These are phyloP conservation scores for Strigops habroptila DNA, from an alignment of 2,113 vertebrate species.

Conservation along the genomic window DNA sequence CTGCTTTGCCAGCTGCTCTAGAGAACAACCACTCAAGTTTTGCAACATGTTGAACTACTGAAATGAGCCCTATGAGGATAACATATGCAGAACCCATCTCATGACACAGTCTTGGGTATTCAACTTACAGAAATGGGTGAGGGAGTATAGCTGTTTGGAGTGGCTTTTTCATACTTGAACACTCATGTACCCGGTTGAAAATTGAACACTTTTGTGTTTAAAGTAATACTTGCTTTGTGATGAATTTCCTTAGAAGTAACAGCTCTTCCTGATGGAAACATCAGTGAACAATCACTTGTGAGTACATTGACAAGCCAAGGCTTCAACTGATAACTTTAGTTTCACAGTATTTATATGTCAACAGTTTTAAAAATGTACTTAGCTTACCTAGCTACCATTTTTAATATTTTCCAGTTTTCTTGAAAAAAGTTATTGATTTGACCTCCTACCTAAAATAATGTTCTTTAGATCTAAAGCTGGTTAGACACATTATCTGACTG, in stretches of 20 bases:
- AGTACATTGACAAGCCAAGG: constrained; percentile 72
- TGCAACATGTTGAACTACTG: neutral
- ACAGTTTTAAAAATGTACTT: constrained; percentile 75
- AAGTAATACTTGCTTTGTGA: constrained; percentile 14
- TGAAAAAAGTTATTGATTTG: constrained; percentile 88
- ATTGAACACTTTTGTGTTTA: neutral
- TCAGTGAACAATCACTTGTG: constrained; percentile 63
- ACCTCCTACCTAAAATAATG: constrained; percentile 88
- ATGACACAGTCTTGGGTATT: neutral
- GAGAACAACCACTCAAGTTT: neutral
- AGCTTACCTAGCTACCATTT: constrained; percentile 81
- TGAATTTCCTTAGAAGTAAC: constrained; percentile 59
- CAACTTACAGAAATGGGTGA: neutral
- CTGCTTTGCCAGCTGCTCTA: constrained; percentile 31
- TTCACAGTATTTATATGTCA: constrained; percentile 72
- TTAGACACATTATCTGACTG: constrained; percentile 97
- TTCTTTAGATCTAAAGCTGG: constrained; percentile 95
- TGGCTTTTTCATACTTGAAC: neutral
- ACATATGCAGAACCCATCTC: neutral
- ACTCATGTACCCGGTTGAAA: neutral
- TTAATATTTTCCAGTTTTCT: constrained; percentile 86
- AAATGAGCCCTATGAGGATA: neutral
- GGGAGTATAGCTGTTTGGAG: neutral
- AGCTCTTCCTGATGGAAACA: constrained; percentile 36
- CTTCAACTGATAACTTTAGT: constrained; percentile 67